Evolutionary conservation across 2,888 invertebrate species (phyloP).

Genomic region (Dicycla oo): DNA sequence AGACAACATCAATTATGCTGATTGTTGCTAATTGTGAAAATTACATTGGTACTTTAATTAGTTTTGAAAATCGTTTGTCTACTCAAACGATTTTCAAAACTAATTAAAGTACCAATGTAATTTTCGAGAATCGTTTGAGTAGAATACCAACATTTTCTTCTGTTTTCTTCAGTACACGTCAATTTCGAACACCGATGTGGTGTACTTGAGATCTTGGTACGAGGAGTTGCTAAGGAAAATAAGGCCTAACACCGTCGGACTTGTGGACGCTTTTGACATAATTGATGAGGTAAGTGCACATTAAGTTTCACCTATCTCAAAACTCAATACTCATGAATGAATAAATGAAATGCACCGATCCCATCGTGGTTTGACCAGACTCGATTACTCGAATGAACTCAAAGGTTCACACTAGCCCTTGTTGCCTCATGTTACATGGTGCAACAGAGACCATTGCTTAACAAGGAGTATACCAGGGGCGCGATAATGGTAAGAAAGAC

Average conservation of each 20-base stretch:
- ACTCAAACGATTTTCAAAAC: not conserved
- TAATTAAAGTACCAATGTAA: not conserved
- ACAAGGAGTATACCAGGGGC: too few relatives aligned
- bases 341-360: too few relatives aligned
- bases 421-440: too few relatives aligned
- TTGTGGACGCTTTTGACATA: constrained; percentile 98
- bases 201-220: constrained; percentile 91
- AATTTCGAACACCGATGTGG: constrained; percentile 84
- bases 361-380: too few relatives aligned
- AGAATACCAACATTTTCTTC: not conserved
- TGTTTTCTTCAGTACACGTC: constrained; percentile 91
- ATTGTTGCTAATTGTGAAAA: not conserved
- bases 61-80: not conserved
- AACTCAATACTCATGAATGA: too few relatives aligned
- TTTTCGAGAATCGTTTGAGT: not conserved
- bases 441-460: too few relatives aligned
- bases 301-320: not conserved
- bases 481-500: too few relatives aligned
- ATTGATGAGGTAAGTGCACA: constrained; percentile 91
- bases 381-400: too few relatives aligned
- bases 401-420: too few relatives aligned
- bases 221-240: constrained; percentile 92
- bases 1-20: not conserved
- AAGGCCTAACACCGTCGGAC: constrained; percentile 96
- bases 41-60: not conserved